These are phyloP conservation scores for Aldrovandia affinis DNA, from an alignment of 2,797 vertebrate genomes.

Conservation along the genomic window DNA sequence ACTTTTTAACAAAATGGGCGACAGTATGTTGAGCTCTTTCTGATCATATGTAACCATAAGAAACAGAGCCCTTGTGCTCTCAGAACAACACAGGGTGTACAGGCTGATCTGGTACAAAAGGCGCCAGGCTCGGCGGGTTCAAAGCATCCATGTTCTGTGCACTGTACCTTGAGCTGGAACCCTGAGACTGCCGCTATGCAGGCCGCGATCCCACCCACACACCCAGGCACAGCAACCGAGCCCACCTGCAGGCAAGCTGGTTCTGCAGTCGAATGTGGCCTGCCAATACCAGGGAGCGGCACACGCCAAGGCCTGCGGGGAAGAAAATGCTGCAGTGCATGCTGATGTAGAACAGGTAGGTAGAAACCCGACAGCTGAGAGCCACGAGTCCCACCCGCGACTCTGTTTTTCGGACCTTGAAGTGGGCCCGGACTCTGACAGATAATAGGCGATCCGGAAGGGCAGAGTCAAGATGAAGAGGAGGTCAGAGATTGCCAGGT, in stretches of 20 bases:
- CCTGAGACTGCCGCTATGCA: constrained; percentile 17
- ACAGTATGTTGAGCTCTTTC: neutral
- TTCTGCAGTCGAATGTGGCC: constrained; percentile 36
- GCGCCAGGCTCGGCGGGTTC: constrained; percentile 31
- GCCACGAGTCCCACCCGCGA: neutral
- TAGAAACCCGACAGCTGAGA: constrained; percentile 41
- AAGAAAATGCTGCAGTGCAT: constrained; percentile 59
- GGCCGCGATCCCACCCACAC: constrained; percentile 37
- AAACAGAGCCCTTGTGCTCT: neutral
- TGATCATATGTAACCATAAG: neutral
- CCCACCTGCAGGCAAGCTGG: constrained; percentile 29
- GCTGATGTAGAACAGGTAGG: constrained; percentile 54
- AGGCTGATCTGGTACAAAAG: constrained; percentile 37
- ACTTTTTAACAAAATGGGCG: neutral
- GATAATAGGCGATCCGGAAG: constrained; percentile 37
- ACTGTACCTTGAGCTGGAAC: neutral
- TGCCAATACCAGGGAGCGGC: constrained; percentile 47
- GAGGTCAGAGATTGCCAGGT: constrained; percentile 51
- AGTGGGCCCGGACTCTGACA: neutral
- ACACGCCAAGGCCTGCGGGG: constrained; percentile 49
- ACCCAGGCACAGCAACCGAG: constrained; percentile 34
- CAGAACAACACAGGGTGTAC: constrained; percentile 24
- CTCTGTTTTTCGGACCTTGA: too few relatives aligned
- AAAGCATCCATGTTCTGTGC: too few relatives aligned
- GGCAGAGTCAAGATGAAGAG: constrained; percentile 51